Base-by-base conservation (phyloP, 2,113 vertebrate species). In the Clupea harengus region DNA sequence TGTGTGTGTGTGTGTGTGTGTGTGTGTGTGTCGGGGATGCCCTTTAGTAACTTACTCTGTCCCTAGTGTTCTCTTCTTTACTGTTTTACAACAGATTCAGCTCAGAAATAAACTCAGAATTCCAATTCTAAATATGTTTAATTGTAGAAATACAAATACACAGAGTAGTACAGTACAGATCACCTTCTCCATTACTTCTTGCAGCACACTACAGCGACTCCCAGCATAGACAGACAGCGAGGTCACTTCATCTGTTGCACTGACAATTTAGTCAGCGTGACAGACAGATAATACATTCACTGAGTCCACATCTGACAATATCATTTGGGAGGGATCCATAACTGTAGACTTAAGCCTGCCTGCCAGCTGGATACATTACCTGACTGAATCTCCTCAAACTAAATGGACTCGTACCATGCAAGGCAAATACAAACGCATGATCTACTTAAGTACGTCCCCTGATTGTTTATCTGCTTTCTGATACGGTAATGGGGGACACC, bases 1-100 rank as follows among this genome's bases (percentile, higher is more conserved):
- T 80, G 49, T 67, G 45, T 80, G 67, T 87, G 88, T 86, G 44
- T 64, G 39, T 39, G 39, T 39, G 39, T 81, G 44, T 46, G 81
- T 75, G 67, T 80, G 72, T 86, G 64, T 86, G 72, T 75, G 28
- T 75, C 10, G 11, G 28, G 8, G 67, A 39, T 75, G 67, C 67
- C 67, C 67, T 75, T 75, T 75, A 39, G 28, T 75, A 32, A 75
- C 67, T 39, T 28, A 39, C 9, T 75, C 1, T 39, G 67, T 75
- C 28, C 67, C 67, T 15, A 75, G 39, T 32, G 67, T 11, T 25
- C 20, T 64, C 28, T 2, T 75, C 67, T 17, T 72, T 25, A 11
- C 25, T 32, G 13, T 32, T 75, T 75, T 6, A 75, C 67, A 78
- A 39, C 28, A 39, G 28, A 44, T 32, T 28, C 9, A 78, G 15